These are phyloP conservation scores for Eupeodes luniger DNA, from an alignment of 2,888 invertebrate species.

Conservation along the genomic window DNA sequence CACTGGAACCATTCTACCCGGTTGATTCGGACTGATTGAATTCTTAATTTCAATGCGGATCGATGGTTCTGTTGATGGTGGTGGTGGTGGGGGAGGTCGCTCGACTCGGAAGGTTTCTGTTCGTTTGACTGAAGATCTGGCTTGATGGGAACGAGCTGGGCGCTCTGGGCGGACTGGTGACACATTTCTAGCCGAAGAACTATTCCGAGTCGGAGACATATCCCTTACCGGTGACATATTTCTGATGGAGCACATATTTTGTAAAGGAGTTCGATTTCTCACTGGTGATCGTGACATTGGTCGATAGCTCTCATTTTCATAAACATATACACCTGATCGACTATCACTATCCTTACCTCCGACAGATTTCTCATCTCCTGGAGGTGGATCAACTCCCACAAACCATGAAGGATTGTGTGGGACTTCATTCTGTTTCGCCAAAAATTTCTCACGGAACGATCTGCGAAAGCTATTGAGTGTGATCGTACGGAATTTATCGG, in stretches of 20 bases:
- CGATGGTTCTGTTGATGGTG: slow-evolving; percentile 76
- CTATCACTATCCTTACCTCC: slow-evolving; percentile 77
- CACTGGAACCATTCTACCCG: slow-evolving; percentile 82
- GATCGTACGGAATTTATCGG: slow-evolving; percentile 82
- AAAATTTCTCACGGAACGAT: slow-evolving; percentile 82
- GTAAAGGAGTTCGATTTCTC: slow-evolving; percentile 76
- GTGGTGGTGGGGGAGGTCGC: slow-evolving; percentile 12
- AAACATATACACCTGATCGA: slow-evolving; percentile 80
- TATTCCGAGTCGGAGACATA: slow-evolving; percentile 79
- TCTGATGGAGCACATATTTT: slow-evolving; percentile 37
- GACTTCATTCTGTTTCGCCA: slow-evolving; percentile 81
- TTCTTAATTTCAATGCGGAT: slow-evolving; percentile 83
- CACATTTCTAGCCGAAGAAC: slow-evolving; percentile 78
- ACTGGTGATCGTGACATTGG: slow-evolving; percentile 82
- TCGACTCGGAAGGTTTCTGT: slow-evolving; percentile 77
- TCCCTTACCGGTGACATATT: slow-evolving; percentile 76
- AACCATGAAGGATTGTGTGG: slow-evolving; percentile 84
- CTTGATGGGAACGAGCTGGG: slow-evolving; percentile 69
- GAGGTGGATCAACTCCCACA: slow-evolving; percentile 81
- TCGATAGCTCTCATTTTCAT: slow-evolving; percentile 82
- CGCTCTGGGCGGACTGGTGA: slow-evolving; percentile 79
- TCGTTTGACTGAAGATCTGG: slow-evolving; percentile 59
- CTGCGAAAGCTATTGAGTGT: slow-evolving; percentile 83
- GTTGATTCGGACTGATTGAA: slow-evolving; percentile 82
- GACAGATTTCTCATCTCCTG: not conserved